Conservation (phyloP, 2,888 invertebrate genomes). For the Parasteatoda lunata region DNA sequence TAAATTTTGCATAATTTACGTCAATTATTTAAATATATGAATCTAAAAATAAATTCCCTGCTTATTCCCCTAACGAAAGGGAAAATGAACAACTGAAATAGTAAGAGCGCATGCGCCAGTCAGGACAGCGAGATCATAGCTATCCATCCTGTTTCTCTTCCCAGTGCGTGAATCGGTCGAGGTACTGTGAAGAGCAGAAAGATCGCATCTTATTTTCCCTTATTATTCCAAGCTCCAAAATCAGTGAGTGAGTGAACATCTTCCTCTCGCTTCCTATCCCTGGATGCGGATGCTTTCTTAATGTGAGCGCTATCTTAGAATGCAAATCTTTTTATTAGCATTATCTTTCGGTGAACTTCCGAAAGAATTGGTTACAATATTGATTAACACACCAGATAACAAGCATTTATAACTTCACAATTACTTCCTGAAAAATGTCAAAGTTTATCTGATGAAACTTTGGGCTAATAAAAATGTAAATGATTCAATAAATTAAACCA, state of each 20-base stretch:
- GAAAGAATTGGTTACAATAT: background rate
- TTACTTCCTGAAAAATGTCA: too few relatives aligned
- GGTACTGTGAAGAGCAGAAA: slow-evolving; percentile 17
- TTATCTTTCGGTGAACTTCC: background rate
- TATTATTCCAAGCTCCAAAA: slow-evolving; percentile 10
- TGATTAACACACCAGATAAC: background rate
- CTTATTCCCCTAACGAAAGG: slow-evolving; percentile 39
- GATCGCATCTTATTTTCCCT: background rate
- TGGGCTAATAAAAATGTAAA: too few relatives aligned
- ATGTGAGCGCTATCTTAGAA: background rate
- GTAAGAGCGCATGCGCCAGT: slow-evolving; percentile 43
- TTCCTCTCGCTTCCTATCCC: slow-evolving; percentile 20
- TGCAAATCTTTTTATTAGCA: background rate
- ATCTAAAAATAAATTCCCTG: slow-evolving; percentile 21
- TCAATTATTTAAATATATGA: too few relatives aligned
- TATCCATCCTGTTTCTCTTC: slow-evolving; percentile 36
- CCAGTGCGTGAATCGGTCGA: slow-evolving; percentile 43
- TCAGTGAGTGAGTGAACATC: background rate
- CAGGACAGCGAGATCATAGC: slow-evolving; percentile 32
- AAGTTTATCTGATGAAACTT: too few relatives aligned
- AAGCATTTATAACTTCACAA: too few relatives aligned
- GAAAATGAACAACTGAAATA: slow-evolving; percentile 29
- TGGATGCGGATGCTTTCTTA: slow-evolving; percentile 4
- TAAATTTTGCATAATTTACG: too few relatives aligned
- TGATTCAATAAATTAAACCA: too few relatives aligned